A percentile compares a stretch with the other conserved stretches of the same genome.
phyloP scores from a whole-genome alignment of 2,888 invertebrate genomes.

The Biston betularia region DNA sequence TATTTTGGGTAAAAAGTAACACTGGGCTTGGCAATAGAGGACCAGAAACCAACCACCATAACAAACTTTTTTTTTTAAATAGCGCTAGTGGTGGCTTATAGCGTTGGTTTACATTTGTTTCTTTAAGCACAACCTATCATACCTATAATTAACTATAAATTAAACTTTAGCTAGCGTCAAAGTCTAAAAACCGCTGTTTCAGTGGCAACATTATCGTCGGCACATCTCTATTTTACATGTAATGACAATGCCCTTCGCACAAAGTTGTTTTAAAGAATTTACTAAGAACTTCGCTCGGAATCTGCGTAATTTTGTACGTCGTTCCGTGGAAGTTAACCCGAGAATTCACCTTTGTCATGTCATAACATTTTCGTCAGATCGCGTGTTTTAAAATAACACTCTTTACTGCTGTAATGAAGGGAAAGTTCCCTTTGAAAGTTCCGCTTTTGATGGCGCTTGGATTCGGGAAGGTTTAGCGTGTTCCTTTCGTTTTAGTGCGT shows the following conservation, averaged over 20 bases:
- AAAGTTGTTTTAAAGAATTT: slow-evolving; percentile 55
- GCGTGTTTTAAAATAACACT: slow-evolving; percentile 23
- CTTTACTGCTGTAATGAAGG: slow-evolving; percentile 21
- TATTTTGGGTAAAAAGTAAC: no score
- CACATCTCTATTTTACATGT: slow-evolving; percentile 17
- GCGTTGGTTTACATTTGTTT: no score
- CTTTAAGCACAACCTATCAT: no score
- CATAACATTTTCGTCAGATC: slow-evolving; percentile 48
- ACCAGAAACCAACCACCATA: no score
- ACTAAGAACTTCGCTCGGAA: slow-evolving; percentile 48
- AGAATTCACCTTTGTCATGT: slow-evolving; percentile 59
- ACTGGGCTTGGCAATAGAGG: no score
- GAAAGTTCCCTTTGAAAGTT: slow-evolving; percentile 20
- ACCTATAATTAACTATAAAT: no score
- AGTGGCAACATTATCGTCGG: background rate
- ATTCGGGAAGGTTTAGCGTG: background rate
- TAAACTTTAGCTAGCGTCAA: no score
- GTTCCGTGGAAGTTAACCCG: slow-evolving; percentile 45
- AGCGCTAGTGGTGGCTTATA: no score
- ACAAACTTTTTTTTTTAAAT: no score
- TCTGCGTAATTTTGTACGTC: slow-evolving; percentile 53
- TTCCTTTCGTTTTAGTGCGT: slow-evolving; percentile 1
- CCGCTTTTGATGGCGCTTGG: slow-evolving; percentile 6
- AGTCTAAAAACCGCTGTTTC: background rate
- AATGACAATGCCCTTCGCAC: slow-evolving; percentile 37